Base-by-base conservation (phyloP, 2,888 invertebrate genomes). In the Dugesia japonica region DNA sequence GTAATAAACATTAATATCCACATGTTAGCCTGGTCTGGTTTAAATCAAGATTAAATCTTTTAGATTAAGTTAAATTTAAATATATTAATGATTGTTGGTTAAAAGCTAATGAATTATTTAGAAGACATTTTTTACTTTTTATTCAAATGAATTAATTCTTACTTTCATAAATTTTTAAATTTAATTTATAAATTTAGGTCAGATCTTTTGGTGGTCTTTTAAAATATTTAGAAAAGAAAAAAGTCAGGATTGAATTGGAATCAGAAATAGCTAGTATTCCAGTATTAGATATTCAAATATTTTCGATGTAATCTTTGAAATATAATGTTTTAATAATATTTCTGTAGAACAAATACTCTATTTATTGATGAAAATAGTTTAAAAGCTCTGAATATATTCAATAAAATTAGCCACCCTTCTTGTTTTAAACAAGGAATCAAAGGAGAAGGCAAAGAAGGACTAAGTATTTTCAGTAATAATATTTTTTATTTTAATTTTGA, bases 201-300 rank as follows among this genome's bases (percentile, higher is more conserved):
- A 88, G 90, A 81, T 89, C 91, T 0, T 82, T 89, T 0, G 91
- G 91, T 1, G 88, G 89, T 0, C 84, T 91, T 56, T 83, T 91
- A 26, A 87, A 89, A 80, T 90, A 89, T 82, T 81, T 91, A 38
- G 90, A 91, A 76, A 83, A 82, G 78, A 83, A 82, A 76, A 80
- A 85, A 74, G 81, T 85, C 27, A 83, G 84, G 1, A 80, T 83
- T 13, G 83, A 84, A 71, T 80, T 85, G 42, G 84, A 85, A 77
- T 81, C 81, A 56, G 72, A 77, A 23, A 79, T 79, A 13, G 80
- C 81, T 7, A 79, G 79, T 74, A 82, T 84, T 13, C 87, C 84
- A 82, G 86, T 82, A 81, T 86, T 81, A 83, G 86, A 79, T 83
- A 85, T 90, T 73, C 87, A 86, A 79, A 87, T 86, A 79, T 87